Evolutionary conservation across 1,140 invertebrate genomes (phyloP).

Genomic region (Lordiphosa collinella): DNA sequence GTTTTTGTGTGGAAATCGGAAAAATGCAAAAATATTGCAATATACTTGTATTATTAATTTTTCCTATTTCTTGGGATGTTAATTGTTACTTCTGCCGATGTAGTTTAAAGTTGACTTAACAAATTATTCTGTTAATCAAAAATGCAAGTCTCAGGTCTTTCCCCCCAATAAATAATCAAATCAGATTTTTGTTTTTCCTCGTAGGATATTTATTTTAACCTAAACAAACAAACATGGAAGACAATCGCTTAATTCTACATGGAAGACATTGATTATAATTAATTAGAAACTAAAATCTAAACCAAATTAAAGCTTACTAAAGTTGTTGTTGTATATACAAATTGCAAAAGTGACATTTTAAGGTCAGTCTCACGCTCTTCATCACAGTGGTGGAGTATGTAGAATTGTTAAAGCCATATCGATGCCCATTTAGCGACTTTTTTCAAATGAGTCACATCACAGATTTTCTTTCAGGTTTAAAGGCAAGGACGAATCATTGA

Average conservation of each 20-base stretch:
- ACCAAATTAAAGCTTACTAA: conserved; percentile 22
- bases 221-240: conserved; percentile 59
- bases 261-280: conserved; percentile 65
- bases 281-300: conserved; percentile 16
- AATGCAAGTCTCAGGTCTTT: no score
- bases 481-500: conserved; percentile 3
- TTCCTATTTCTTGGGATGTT: no score
- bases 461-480: conserved; percentile 24
- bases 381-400: conserved; percentile 42
- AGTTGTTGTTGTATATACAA: conserved; percentile 22
- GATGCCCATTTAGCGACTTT: conserved; percentile 30
- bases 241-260: conserved; percentile 51
- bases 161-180: background rate
- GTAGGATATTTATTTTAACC: conserved; percentile 41
- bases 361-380: conserved; percentile 47
- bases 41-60: no score
- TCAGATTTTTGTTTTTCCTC: conserved; percentile 14
- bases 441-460: conserved; percentile 43
- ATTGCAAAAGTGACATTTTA: conserved; percentile 27
- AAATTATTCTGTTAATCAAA: background rate
- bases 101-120: no score
- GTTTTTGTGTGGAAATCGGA: no score
- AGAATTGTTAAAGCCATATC: conserved; percentile 42
- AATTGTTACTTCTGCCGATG: no score
- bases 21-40: no score